Evolutionary conservation across 2,797 vertebrate species (phyloP).

Genomic region (Sebastes jordani): DNA sequence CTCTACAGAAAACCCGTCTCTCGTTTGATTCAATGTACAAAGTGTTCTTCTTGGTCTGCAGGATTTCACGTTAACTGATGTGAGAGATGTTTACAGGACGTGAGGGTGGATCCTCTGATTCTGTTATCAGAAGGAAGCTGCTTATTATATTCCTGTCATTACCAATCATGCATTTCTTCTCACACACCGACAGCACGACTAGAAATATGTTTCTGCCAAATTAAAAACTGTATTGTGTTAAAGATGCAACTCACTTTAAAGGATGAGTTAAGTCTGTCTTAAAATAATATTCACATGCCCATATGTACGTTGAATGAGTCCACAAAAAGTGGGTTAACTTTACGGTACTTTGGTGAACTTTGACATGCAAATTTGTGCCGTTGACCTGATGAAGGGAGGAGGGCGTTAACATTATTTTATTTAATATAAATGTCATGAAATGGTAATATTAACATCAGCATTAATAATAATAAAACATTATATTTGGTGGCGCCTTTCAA

Average conservation of each 20-base stretch:
- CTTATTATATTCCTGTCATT: background rate
- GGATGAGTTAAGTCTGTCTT: background rate
- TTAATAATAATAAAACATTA: too few species aligned
- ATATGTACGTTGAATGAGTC: too few species aligned
- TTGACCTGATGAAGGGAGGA: too few species aligned
- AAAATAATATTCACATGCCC: too few species aligned
- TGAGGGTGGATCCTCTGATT: background rate
- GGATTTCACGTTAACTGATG: background rate
- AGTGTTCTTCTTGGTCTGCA: constrained; percentile 2
- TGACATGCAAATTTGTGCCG: too few species aligned
- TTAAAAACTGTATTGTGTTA: background rate
- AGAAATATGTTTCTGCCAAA: background rate
- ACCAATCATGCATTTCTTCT: background rate
- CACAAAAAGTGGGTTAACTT: too few species aligned
- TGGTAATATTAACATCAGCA: background rate
- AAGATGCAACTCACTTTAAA: background rate
- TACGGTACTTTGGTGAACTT: too few species aligned
- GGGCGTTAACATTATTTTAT: too few species aligned
- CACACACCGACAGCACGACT: background rate
- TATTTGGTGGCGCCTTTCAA: too few species aligned
- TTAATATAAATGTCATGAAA: too few species aligned
- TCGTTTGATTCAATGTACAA: background rate
- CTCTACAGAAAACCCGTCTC: constrained; percentile 62
- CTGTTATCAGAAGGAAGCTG: constrained; percentile 2
- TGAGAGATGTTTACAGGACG: constrained; percentile 10